Evolutionary conservation across 2,113 vertebrate genomes (phyloP).

Genomic region (Myrmophylax atrothorax): DNA sequence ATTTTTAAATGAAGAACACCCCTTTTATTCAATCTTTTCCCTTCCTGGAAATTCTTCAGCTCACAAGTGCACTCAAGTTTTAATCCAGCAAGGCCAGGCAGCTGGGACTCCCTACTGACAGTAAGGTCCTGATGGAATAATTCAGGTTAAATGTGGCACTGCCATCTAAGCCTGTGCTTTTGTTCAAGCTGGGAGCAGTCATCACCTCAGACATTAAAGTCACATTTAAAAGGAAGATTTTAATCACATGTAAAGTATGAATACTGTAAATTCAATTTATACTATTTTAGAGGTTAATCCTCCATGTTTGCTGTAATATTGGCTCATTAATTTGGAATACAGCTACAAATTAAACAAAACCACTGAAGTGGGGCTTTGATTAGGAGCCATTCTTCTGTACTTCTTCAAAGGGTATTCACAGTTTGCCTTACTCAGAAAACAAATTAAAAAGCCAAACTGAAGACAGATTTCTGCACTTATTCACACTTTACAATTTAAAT

Average conservation of each 20-base stretch:
- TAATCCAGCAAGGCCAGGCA: background rate
- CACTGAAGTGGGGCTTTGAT: background rate
- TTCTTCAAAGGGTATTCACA: background rate
- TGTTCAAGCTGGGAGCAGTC: background rate
- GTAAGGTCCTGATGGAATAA: background rate
- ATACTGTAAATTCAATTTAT: background rate
- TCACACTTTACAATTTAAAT: background rate
- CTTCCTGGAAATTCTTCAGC: background rate
- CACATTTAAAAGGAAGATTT: background rate
- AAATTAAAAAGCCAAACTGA: background rate
- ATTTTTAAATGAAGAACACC: conserved; percentile 5
- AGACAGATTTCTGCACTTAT: background rate
- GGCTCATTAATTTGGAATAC: background rate
- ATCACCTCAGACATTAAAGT: background rate
- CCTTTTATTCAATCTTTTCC: background rate
- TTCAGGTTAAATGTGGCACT: background rate
- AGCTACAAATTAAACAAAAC: background rate
- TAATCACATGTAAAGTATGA: background rate
- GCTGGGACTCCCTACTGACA: background rate
- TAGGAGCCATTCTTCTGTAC: background rate
- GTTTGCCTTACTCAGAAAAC: background rate
- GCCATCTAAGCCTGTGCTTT: background rate
- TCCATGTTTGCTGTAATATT: background rate
- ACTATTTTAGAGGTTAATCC: background rate
- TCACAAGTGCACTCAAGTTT: background rate